Evolutionary conservation across 1,140 invertebrate genomes (phyloP), one percentile per base, ranked within the genome.

Genomic region (Apis laboriosa): DNA sequence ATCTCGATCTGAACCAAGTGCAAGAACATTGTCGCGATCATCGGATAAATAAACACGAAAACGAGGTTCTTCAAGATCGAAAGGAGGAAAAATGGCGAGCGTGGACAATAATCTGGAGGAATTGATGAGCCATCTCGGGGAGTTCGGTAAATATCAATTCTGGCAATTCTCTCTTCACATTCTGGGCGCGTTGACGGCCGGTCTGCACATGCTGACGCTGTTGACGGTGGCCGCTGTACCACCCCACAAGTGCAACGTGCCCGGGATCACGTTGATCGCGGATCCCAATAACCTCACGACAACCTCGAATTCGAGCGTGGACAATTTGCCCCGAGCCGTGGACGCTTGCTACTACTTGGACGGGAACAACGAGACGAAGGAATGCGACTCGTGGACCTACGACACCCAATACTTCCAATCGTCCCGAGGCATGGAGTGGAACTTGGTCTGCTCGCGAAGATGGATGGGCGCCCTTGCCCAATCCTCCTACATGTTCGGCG

Each of bases 401-500:
- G 97, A 97, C 86, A 95, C 93, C 3, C 96, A 95, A 1, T 97
- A 97, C 88, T 96, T 96, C 85, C 92, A 96, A 77, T 96, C 95
- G 1, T 97, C 97, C 0, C 95, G 96, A 77, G 96, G 95, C 12
- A 97, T 97, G 5, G 97, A 97, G 94, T 99, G 97, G 97, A 94
- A 97, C 89, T 95, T 98, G 58, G 97, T 99, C 0, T 99, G 98
- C 91, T 95, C 97, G 73, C 92, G 95, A 77, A 94, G 97, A 80
- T 98, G 97, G 97, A 96, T 97, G 95, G 96, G 97, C 7, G 96
- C 97, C 1, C 92, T 97, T 19, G 96, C 97, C 1, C 97, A 98
- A 90, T 97, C 95, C 2, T 91, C 95, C 12, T 98, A 98, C 91
- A 98, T 99, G 97, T 95, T 98, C 79, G 98, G 98, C n/a, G 97